Evolutionary conservation across 1,140 invertebrate species (phyloP).

Genomic region (Drosophila parvula): DNA sequence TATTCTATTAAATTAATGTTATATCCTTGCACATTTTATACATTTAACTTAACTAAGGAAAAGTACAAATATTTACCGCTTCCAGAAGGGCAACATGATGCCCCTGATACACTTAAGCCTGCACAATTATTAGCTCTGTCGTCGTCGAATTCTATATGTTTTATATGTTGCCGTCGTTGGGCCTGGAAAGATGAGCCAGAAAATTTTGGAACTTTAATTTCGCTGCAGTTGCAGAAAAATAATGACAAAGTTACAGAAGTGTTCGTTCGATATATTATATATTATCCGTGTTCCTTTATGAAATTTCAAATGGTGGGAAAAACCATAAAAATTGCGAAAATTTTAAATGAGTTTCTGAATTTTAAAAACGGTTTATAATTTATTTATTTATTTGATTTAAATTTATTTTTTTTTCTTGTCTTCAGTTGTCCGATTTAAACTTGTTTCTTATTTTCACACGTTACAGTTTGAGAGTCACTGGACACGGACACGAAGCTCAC

Average conservation of each 20-base stretch:
- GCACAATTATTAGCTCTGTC: slow-evolving; percentile 65
- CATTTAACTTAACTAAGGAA: neutral
- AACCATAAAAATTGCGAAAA: neutral
- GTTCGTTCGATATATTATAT: neutral
- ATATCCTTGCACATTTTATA: neutral
- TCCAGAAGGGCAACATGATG: slow-evolving; percentile 83
- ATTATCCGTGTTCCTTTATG: neutral
- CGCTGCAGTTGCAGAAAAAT: slow-evolving; percentile 23
- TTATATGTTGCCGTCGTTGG: slow-evolving; percentile 71
- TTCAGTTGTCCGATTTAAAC: slow-evolving; percentile 1
- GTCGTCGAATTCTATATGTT: slow-evolving; percentile 59
- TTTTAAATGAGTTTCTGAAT: neutral
- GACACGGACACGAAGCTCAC: slow-evolving; percentile 4
- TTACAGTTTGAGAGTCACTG: slow-evolving; percentile 63
- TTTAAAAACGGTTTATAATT: neutral
- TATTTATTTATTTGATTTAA: neutral
- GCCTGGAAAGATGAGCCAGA: slow-evolving; percentile 66
- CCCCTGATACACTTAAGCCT: slow-evolving; percentile 66
- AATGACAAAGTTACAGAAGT: neutral
- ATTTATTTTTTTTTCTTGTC: neutral
- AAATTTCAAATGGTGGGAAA: slow-evolving; percentile 18
- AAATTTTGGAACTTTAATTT: slow-evolving; percentile 66
- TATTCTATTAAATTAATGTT: neutral
- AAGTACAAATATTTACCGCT: slow-evolving; percentile 68
- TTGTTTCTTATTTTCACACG: slow-evolving; percentile 5